Evolutionary conservation across 2,113 vertebrate genomes (phyloP).

Genomic region (Menura novaehollandiae): DNA sequence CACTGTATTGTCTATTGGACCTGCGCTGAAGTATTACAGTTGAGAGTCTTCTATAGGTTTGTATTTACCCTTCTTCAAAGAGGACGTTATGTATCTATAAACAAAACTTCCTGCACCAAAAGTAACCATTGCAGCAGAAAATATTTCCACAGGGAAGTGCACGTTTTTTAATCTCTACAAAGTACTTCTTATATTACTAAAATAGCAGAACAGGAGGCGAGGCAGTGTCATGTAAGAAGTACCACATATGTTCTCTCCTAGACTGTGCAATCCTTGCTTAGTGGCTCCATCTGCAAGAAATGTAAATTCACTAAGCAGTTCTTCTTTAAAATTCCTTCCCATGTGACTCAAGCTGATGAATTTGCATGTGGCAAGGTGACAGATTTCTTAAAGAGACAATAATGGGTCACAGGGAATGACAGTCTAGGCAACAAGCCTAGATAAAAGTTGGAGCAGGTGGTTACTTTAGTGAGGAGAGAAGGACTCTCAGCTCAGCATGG

Average conservation of each 20-base stretch:
- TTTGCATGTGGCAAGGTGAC: background rate
- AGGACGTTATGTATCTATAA: background rate
- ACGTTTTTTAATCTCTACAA: background rate
- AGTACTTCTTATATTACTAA: background rate
- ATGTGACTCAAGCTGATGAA: background rate
- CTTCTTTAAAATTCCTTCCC: background rate
- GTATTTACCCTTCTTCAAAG: background rate
- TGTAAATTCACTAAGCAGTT: background rate
- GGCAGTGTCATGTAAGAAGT: background rate
- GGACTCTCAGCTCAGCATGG: background rate
- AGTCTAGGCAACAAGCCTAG: background rate
- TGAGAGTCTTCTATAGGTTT: background rate
- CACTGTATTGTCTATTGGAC: background rate
- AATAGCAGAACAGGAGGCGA: background rate
- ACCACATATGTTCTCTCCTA: background rate
- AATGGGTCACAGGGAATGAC: background rate
- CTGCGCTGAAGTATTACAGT: background rate
- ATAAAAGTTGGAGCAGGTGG: background rate
- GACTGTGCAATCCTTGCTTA: background rate
- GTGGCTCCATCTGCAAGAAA: background rate
- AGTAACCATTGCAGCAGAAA: background rate
- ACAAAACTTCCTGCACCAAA: background rate
- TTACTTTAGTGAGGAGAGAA: background rate
- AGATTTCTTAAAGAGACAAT: background rate
- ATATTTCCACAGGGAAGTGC: background rate